phyloP scores from a whole-genome alignment of 2,888 invertebrate genomes.

The Diabrotica balteata region DNA sequence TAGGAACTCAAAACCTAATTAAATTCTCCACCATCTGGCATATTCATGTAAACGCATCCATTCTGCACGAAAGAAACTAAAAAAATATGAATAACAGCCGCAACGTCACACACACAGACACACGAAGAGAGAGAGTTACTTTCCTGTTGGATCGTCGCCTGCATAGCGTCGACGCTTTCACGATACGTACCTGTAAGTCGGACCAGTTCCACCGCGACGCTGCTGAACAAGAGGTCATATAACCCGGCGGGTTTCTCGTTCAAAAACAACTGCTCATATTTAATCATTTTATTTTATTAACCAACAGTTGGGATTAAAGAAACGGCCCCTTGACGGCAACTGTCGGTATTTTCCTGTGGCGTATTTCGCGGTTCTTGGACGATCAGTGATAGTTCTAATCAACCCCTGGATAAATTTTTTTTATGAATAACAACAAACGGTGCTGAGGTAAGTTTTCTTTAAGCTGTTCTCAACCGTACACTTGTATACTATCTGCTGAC shows the following conservation, averaged over 20 bases:
- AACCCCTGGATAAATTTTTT: too few relatives aligned
- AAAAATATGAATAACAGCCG: background rate
- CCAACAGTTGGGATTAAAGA: background rate
- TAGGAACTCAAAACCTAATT: too few relatives aligned
- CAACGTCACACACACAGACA: conserved; percentile 15
- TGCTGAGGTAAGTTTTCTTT: too few relatives aligned
- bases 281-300: too few relatives aligned
- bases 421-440: too few relatives aligned
- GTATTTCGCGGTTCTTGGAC: too few relatives aligned
- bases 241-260: conserved; percentile 25
- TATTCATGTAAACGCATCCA: background rate
- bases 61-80: background rate
- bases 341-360: too few relatives aligned
- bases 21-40: too few relatives aligned
- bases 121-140: conserved; percentile 16
- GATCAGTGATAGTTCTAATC: too few relatives aligned
- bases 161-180: conserved; percentile 45
- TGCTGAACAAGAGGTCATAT: conserved; percentile 40
- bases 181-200: conserved; percentile 40
- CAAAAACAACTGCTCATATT: conserved; percentile 1
- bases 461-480: too few relatives aligned
- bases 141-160: conserved; percentile 35
- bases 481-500: too few relatives aligned
- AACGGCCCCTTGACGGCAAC: background rate
- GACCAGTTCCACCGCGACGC: conserved; percentile 45